Evolutionary conservation across 2,797 vertebrate genomes (phyloP).

Genomic region (Peromyscus melanophrys): DNA sequence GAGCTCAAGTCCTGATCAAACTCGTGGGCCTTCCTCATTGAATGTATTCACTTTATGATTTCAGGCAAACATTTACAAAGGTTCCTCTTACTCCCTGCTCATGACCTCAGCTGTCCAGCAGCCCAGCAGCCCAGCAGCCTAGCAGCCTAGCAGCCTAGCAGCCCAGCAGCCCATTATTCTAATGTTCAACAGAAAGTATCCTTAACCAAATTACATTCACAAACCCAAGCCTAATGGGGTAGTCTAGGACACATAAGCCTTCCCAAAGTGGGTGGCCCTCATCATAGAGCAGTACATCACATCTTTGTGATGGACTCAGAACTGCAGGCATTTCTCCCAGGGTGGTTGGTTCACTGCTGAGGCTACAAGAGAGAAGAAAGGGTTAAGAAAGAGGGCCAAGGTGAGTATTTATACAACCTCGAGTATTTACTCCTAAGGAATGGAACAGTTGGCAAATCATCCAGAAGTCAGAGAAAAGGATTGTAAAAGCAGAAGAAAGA

Average conservation of each 20-base stretch:
- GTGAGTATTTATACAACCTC: neutral
- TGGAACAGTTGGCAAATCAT: constrained; percentile 74
- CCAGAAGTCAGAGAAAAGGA: constrained; percentile 75
- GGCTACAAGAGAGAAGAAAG: neutral
- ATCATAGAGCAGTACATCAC: neutral
- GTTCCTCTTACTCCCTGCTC: neutral
- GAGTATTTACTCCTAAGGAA: constrained; percentile 61
- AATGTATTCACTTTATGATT: neutral
- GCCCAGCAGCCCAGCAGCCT: too few relatives aligned
- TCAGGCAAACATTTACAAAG: neutral
- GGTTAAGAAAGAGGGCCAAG: neutral
- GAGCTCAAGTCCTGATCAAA: neutral
- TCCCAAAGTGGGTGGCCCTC: neutral
- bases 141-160: neutral
- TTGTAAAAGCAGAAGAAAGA: constrained; percentile 77
- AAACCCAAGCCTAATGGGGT: neutral
- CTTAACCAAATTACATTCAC: neutral
- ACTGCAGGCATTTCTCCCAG: neutral
- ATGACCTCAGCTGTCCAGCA: neutral
- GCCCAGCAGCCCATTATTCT: neutral
- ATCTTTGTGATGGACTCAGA: neutral
- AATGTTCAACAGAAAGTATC: neutral
- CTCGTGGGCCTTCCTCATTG: constrained; percentile 3
- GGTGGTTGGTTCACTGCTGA: neutral
- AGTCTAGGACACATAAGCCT: neutral